phyloP scores from a whole-genome alignment of 2,888 invertebrate species.

The Escarpia spicata region DNA sequence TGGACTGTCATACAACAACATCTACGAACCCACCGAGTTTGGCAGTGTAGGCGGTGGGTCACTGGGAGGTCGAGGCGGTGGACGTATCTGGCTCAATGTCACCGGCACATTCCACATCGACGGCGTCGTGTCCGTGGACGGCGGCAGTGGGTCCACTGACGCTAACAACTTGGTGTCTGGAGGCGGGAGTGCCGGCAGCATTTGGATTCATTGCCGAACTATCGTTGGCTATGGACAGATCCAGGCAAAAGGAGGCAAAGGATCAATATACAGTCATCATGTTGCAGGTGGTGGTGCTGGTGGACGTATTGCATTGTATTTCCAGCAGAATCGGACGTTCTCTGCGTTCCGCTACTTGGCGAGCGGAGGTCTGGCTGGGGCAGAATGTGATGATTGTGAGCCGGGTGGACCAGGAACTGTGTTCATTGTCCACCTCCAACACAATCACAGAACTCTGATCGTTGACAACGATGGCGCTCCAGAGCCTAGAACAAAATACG shows the following conservation, averaged over 20 bases:
- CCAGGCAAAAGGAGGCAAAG: slow-evolving; percentile 29
- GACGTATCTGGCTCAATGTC: slow-evolving; percentile 53
- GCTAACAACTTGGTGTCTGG: slow-evolving; percentile 39
- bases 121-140: slow-evolving; percentile 49
- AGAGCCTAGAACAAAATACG: slow-evolving; percentile 44
- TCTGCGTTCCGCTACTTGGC: slow-evolving; percentile 52
- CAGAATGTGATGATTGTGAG: slow-evolving; percentile 37
- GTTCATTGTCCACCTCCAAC: slow-evolving; percentile 47
- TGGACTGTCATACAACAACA: slow-evolving; percentile 49
- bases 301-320: slow-evolving; percentile 53
- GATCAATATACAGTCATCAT: background rate
- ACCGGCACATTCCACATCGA: slow-evolving; percentile 52
- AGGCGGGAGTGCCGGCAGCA: slow-evolving; percentile 54
- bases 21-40: slow-evolving; percentile 50
- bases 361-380: slow-evolving; percentile 45
- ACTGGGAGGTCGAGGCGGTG: slow-evolving; percentile 51
- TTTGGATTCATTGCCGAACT: slow-evolving; percentile 47
- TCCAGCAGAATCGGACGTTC: slow-evolving; percentile 49
- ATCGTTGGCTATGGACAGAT: slow-evolving; percentile 42
- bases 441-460: slow-evolving; percentile 47
- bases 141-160: slow-evolving; percentile 32
- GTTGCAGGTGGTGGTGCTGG: slow-evolving; percentile 46
- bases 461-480: slow-evolving; percentile 50
- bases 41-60: slow-evolving; percentile 49
- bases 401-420: slow-evolving; percentile 53